A percentile compares a stretch with the other conserved stretches of the same genome.
Conservation (phyloP, 1,140 invertebrate genomes). For the Eupeodes corollae region DNA sequence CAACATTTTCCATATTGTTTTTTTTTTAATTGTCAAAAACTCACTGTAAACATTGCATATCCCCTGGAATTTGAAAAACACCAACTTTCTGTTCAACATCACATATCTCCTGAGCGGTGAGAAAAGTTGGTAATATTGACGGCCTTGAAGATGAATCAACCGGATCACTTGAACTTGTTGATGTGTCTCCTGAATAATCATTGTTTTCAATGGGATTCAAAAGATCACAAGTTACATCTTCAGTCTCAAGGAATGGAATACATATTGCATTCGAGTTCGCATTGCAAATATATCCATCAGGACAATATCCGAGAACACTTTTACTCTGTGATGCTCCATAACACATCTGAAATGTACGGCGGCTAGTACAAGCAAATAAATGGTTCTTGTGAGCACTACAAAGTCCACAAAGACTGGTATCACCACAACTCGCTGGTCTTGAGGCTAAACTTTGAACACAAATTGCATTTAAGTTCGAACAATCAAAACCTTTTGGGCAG, state of each 20-base stretch:
- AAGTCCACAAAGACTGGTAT: constrained; percentile 24
- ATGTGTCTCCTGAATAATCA: too few species aligned
- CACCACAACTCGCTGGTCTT: constrained; percentile 18
- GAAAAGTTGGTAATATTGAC: not conserved
- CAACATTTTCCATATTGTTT: too few species aligned
- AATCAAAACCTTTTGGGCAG: constrained; percentile 25
- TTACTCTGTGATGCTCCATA: constrained; percentile 23
- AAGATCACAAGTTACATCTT: constrained; percentile 20
- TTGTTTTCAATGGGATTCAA: not conserved
- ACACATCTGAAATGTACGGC: constrained; percentile 28
- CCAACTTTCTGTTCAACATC: too few species aligned
- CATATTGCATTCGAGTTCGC: constrained; percentile 22
- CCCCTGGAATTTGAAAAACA: too few species aligned
- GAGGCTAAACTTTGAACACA: constrained; percentile 25
- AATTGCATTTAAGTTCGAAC: constrained; percentile 22
- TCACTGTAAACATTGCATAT: too few species aligned
- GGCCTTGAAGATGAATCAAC: constrained; percentile 2
- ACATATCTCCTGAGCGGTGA: too few species aligned
- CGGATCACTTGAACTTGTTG: constrained; percentile 2
- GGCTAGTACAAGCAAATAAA: constrained; percentile 26
- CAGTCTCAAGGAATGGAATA: constrained; percentile 5
- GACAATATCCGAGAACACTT: constrained; percentile 21
- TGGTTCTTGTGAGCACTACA: constrained; percentile 27
- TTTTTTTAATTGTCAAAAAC: too few species aligned
- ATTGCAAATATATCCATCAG: constrained; percentile 20